Conservation (phyloP, 1,140 invertebrate genomes). For the Berghia stephanieae region DNA sequence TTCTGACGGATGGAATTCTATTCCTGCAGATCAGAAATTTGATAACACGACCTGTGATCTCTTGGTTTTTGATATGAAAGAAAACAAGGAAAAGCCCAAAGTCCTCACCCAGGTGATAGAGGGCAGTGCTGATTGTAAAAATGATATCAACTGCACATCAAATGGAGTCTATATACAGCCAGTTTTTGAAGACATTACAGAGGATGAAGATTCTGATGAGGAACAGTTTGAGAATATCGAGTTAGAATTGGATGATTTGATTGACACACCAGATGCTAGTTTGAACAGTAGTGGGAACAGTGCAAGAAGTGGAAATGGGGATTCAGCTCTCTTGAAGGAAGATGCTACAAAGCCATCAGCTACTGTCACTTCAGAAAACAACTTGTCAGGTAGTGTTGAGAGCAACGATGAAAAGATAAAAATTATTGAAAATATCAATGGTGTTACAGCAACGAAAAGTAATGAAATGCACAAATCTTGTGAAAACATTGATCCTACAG, state of each 20-base stretch:
- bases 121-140: background rate
- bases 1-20: background rate
- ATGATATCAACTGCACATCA: background rate
- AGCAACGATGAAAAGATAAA: background rate
- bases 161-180: background rate
- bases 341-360: background rate
- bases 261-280: constrained; percentile 15
- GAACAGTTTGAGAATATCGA: constrained; percentile 30
- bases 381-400: no score
- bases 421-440: no score
- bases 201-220: constrained; percentile 28
- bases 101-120: background rate
- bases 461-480: no score
- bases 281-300: background rate
- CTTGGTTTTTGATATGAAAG: background rate
- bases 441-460: no score
- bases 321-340: background rate
- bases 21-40: background rate
- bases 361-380: no score
- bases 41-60: background rate
- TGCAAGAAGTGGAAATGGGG: background rate
- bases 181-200: constrained; percentile 34
- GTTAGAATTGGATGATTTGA: constrained; percentile 28
- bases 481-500: no score
- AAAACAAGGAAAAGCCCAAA: background rate